Evolutionary conservation across 2,113 vertebrate species (phyloP), one percentile per base, ranked within the genome.

Genomic region (Mixornis gularis): DNA sequence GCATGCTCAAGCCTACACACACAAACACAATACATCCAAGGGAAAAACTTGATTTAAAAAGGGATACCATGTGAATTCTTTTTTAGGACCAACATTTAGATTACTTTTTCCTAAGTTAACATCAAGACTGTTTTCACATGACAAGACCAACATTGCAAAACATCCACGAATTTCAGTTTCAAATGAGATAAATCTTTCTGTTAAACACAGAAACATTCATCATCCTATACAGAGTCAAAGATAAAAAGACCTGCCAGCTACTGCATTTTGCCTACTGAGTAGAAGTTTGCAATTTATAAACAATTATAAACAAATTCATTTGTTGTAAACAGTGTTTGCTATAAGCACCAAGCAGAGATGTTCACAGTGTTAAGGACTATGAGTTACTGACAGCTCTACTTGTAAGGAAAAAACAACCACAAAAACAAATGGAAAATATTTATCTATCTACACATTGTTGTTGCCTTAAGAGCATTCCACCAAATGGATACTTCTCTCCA

Each of bases 21-120:
- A 53, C 2, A 5, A 12, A 26, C 4, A 19, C 3, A 24, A 19
- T 2, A 26, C 1, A 36, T 26, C 14, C 18, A 40, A 56, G 56
- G 11, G 27, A 79, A 58, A 87, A 25, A 6, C 7, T 62, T 32
- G 7, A 58, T 77, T 21, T 80, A 40, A 73, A 78, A 26, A 44
- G 6, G 1, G 1, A 13, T 38, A 34, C 9, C 14, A 36, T 0
- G 0, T 71, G 64, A 73, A 62, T 52, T 44, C 5, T 60, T 72
- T 19, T 20, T 46, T 10, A 78, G 10, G 24, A 12, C 2, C 11
- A 63, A 46, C 1, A n/a, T 36, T 48, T 68, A 63, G 5, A 40
- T 46, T 36, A 9, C 34, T 74, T 62, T 66, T 60, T 27, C 32
- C 34, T 53, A 68, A 64, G 2, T 40, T 51, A 58, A 4, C 9